Evolutionary conservation across 2,113 vertebrate species (phyloP), one percentile per base, ranked within the genome.

Genomic region (Tyrannus savana): DNA sequence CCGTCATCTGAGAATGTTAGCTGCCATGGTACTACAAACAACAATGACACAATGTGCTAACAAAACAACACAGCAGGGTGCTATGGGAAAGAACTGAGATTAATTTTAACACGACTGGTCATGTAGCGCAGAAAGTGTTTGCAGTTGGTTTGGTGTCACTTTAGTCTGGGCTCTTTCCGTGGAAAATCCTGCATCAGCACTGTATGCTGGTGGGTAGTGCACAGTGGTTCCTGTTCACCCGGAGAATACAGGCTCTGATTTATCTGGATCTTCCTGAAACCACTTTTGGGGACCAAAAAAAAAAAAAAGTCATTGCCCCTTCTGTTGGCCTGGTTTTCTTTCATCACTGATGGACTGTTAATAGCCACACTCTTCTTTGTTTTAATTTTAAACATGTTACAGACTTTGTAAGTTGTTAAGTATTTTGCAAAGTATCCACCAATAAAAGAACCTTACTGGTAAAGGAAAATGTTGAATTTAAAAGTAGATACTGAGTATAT

Each of bases 1-100:
- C 39, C 33, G 3, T 82, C 88, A 83, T 92, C 37, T 90, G 86
- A 77, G 80, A 95, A 42, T 1, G 6, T 77, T 73, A 95, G 68
- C 78, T 93, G 87, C 82, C 72, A 77, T 18, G 42, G 87, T n/a
- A 83, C 59, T 80, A 60, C 71, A 80, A 95, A 91, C 75, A 93
- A 92, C 60, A 89, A 46, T n/a, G 81, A 92, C 68, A 95, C 69
- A 55, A 84, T 74, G 83, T 89, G 72, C 83, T 94, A 95, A 94
- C 82, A 96, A 94, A 95, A 52, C 82, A 93, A 37, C 90, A 81
- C 92, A 95, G 87, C 82, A 64, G 79, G 90, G 68, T 93, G 82
- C 87, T 84, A 71, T 92, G 85, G 85, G 92, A 97, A 94, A 94
- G 84, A 90, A 28, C 75, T 9, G 24, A 86, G 59, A 84, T 83